A percentile compares a stretch with the other conserved stretches of the same genome.
Evolutionary conservation across 2,113 vertebrate species (phyloP).

Genomic region (Upupa epops): DNA sequence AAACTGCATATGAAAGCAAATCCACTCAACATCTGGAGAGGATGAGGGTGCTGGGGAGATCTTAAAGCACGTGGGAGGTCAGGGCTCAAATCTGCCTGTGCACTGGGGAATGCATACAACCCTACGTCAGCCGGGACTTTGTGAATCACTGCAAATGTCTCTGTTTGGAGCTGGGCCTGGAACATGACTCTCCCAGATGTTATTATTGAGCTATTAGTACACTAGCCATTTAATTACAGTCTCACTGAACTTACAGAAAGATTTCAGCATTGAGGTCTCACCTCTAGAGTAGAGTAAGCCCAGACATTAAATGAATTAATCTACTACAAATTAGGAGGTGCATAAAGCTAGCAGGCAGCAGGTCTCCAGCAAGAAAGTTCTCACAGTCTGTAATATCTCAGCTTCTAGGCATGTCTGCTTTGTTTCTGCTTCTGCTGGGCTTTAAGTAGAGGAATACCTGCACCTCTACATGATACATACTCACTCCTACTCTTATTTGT

Average conservation of each 20-base stretch:
- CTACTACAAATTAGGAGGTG: neutral
- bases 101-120: neutral
- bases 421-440: neutral
- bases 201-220: neutral
- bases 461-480: neutral
- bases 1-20: neutral
- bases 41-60: neutral
- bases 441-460: neutral
- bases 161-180: neutral
- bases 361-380: neutral
- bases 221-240: neutral
- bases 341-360: neutral
- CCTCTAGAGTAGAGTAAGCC: neutral
- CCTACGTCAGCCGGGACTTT: neutral
- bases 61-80: neutral
- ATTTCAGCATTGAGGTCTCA: neutral
- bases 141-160: neutral
- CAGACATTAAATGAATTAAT: neutral
- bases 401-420: constrained; percentile 14
- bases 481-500: neutral
- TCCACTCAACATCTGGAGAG: neutral
- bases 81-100: neutral
- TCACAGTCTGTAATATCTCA: neutral
- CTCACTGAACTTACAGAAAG: neutral
- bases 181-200: neutral